Percentiles rank a stretch among this genome's conserved stretches.
These are phyloP conservation scores for Smittia sp. DNA, from an alignment of 2,888 invertebrate species.

Conservation along the genomic window DNA sequence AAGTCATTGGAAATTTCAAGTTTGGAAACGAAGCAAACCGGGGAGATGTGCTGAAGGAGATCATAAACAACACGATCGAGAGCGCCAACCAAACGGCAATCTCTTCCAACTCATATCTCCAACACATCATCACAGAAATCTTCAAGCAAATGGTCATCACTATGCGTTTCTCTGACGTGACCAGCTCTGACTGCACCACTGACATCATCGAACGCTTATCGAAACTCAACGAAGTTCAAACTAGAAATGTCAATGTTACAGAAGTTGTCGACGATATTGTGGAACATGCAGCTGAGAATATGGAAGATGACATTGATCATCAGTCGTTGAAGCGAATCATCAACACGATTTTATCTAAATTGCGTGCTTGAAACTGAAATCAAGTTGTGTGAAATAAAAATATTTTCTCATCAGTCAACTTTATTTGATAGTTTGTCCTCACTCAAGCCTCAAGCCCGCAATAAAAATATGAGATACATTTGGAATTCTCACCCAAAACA, in stretches of 20 bases:
- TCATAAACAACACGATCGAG: slow-evolving; percentile 42
- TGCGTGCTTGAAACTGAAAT: not conserved
- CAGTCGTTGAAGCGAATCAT: slow-evolving; percentile 22
- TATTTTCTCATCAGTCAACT: not conserved
- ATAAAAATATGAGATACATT: too few species aligned
- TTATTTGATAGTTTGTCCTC: not conserved
- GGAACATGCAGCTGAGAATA: slow-evolving; percentile 48
- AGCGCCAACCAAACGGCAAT: slow-evolving; percentile 2
- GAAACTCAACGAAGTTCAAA: slow-evolving; percentile 47
- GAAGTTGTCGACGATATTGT: slow-evolving; percentile 46
- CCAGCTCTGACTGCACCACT: slow-evolving; percentile 22
- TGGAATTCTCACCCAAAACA: too few species aligned
- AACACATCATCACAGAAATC: slow-evolving; percentile 42
- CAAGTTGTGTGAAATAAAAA: not conserved
- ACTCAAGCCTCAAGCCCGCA: too few species aligned
- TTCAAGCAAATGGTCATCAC: slow-evolving; percentile 43
- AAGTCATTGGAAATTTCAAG: slow-evolving; percentile 49
- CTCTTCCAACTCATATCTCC: slow-evolving; percentile 37
- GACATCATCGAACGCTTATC: slow-evolving; percentile 46
- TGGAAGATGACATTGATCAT: slow-evolving; percentile 49
- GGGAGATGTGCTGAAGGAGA: slow-evolving; percentile 45
- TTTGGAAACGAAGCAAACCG: slow-evolving; percentile 48
- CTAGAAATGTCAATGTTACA: slow-evolving; percentile 48
- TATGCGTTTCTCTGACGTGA: slow-evolving; percentile 42
- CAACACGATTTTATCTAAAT: slow-evolving; percentile 5